Conservation (phyloP, 1,140 invertebrate species). For the Hyposmocoma kahamanoa region DNA sequence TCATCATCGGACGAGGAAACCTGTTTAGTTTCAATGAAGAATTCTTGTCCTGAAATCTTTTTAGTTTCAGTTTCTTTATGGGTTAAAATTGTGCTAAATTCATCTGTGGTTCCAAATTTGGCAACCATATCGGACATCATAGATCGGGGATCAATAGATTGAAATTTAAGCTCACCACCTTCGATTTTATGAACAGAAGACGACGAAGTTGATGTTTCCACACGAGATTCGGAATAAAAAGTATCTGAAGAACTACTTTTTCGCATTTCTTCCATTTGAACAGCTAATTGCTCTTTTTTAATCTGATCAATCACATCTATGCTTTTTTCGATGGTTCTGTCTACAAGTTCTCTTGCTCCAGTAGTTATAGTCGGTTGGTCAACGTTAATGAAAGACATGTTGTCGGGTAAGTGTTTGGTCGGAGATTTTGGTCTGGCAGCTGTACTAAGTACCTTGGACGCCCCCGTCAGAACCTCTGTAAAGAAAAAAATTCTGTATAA, state of each 20-base stretch:
- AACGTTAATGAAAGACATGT: slow-evolving; percentile 66
- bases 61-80: slow-evolving; percentile 69
- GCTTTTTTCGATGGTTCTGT: slow-evolving; percentile 64
- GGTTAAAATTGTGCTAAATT: slow-evolving; percentile 60
- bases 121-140: slow-evolving; percentile 63
- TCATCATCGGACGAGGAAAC: slow-evolving; percentile 68
- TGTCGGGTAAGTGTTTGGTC: slow-evolving; percentile 62
- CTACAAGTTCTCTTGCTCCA: slow-evolving; percentile 60
- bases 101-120: slow-evolving; percentile 43
- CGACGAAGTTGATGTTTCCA: slow-evolving; percentile 59
- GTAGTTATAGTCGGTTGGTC: slow-evolving; percentile 64
- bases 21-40: slow-evolving; percentile 65
- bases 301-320: slow-evolving; percentile 67
- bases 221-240: slow-evolving; percentile 51
- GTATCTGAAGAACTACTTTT: slow-evolving; percentile 49
- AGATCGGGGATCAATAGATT: slow-evolving; percentile 53
- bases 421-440: slow-evolving; percentile 62
- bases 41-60: slow-evolving; percentile 69
- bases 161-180: slow-evolving; percentile 51
- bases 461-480: slow-evolving; percentile 55
- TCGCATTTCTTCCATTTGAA: slow-evolving; percentile 59
- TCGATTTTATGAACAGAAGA: slow-evolving; percentile 61
- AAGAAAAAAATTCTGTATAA: too few relatives aligned
- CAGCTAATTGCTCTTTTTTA: slow-evolving; percentile 57
- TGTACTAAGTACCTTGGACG: slow-evolving; percentile 41